A percentile compares a stretch with the other conserved stretches of the same genome.
Evolutionary conservation across 2,797 vertebrate genomes (phyloP).

Genomic region (Glossophaga mutica): DNA sequence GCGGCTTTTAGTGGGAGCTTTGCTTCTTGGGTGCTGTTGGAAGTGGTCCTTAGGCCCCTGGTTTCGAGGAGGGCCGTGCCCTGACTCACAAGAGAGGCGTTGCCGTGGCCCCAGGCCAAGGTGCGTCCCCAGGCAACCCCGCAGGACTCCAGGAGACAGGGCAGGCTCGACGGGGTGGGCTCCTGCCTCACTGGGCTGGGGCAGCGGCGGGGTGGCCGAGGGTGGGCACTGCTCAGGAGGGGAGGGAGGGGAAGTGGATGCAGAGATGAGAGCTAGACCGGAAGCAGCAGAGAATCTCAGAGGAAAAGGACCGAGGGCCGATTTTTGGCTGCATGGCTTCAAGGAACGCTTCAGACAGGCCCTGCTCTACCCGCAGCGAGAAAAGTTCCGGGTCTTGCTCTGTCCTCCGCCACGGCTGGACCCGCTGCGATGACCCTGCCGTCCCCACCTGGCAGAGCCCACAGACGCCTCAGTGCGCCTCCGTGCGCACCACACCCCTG

Average conservation of each 20-base stretch:
- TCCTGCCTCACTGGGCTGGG: not conserved
- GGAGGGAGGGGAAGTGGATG: not conserved
- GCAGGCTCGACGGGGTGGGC: no score
- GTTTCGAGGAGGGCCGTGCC: not conserved
- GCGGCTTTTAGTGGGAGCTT: not conserved
- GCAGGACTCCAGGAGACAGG: not conserved
- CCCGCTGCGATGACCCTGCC: not conserved
- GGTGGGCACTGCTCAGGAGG: not conserved
- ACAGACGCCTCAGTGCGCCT: not conserved
- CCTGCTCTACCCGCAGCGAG: constrained; percentile 39
- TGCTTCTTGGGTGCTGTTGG: not conserved
- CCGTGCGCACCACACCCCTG: not conserved
- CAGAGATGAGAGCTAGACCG: not conserved
- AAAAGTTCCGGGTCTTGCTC: not conserved
- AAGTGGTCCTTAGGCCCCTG: not conserved
- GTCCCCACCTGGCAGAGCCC: not conserved
- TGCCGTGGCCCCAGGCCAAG: not conserved
- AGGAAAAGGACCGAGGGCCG: not conserved
- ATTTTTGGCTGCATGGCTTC: not conserved
- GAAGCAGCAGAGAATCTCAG: not conserved
- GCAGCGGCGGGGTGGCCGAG: rapidly evolving
- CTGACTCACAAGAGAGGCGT: not conserved
- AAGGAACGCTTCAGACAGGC: constrained; percentile 38
- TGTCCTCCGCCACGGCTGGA: not conserved
- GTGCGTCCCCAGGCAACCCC: not conserved